Evolutionary conservation across 1,140 invertebrate species (phyloP).

Genomic region (Dryas iulia): DNA sequence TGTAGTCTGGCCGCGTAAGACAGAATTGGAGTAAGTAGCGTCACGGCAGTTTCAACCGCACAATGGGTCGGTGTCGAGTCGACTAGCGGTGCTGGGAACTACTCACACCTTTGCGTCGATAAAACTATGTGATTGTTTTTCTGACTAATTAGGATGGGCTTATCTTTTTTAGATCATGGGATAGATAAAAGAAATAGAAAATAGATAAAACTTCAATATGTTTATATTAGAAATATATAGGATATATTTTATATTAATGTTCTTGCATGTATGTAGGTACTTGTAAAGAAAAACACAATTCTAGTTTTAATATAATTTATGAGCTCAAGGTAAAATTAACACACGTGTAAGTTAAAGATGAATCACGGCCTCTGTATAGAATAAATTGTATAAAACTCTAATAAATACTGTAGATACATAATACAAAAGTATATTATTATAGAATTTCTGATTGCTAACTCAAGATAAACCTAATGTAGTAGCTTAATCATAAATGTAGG

Average conservation of each 20-base stretch:
- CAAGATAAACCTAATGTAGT: not conserved
- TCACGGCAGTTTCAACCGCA: slow-evolving; percentile 75
- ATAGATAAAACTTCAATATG: too few species aligned
- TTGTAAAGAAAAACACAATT: not conserved
- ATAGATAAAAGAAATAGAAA: not conserved
- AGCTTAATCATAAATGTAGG: not conserved
- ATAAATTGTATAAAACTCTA: not conserved
- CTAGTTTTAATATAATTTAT: not conserved
- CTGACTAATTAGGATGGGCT: slow-evolving; percentile 62
- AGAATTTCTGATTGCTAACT: not conserved
- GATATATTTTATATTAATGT: not conserved
- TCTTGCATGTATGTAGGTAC: not conserved
- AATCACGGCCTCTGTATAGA: not conserved
- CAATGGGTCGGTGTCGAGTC: slow-evolving; percentile 71
- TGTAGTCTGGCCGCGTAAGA: slow-evolving; percentile 42
- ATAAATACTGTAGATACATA: not conserved
- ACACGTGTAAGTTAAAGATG: not conserved
- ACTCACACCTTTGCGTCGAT: slow-evolving; percentile 70
- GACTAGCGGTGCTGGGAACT: slow-evolving; percentile 75
- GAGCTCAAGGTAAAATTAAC: not conserved
- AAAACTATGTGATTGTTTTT: slow-evolving; percentile 72
- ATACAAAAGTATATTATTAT: not conserved
- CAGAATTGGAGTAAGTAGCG: slow-evolving; percentile 80
- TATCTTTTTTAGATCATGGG: not conserved
- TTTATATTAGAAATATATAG: not conserved